A percentile compares a stretch with the other conserved stretches of the same genome.
phyloP scores from a whole-genome alignment of 2,113 vertebrate genomes.

The Dinomys branickii region DNA sequence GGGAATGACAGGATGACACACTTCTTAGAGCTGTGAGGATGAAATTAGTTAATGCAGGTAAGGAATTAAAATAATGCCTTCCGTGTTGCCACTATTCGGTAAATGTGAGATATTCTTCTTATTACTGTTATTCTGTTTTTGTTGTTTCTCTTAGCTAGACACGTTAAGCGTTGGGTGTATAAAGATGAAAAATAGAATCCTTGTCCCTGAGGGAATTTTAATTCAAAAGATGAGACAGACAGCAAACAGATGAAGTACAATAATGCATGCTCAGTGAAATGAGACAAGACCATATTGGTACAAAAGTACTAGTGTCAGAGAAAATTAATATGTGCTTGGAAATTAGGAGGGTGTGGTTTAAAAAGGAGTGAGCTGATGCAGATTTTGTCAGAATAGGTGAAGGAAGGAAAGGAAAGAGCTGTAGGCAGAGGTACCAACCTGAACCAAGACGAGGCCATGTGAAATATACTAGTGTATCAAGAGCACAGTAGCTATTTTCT shows the following conservation, averaged over 20 bases:
- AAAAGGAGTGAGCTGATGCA: not conserved
- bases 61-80: not conserved
- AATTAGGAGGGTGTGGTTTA: not conserved
- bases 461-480: not conserved
- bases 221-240: not conserved
- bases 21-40: not conserved
- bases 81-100: not conserved
- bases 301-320: not conserved
- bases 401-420: not conserved
- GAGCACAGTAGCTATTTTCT: no score
- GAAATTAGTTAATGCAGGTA: not conserved
- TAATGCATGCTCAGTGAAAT: not conserved
- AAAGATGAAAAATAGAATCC: not conserved
- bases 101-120: not conserved
- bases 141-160: not conserved
- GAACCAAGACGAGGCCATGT: not conserved
- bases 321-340: not conserved
- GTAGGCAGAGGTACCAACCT: not conserved
- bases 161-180: not conserved
- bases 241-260: not conserved
- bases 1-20: not conserved
- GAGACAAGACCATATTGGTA: not conserved
- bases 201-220: not conserved
- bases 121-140: not conserved
- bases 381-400: not conserved